phyloP scores from a whole-genome alignment of 2,113 vertebrate genomes.

The Haemorhous mexicanus region DNA sequence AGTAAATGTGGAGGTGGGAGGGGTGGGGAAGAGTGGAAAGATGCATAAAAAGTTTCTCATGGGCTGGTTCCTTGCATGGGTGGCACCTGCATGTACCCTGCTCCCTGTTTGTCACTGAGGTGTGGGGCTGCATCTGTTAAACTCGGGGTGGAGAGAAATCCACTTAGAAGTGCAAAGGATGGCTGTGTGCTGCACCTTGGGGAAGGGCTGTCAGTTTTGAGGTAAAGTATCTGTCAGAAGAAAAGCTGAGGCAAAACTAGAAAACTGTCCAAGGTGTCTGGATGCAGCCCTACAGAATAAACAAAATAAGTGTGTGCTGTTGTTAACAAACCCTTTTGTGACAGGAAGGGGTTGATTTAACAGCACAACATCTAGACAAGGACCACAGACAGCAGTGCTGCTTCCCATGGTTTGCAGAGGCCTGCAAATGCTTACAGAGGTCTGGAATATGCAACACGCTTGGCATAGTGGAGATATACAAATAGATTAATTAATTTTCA shows the following conservation, averaged over 20 bases:
- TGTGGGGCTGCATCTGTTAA: not conserved
- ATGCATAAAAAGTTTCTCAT: not conserved
- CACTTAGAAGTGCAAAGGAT: not conserved
- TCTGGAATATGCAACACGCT: not conserved
- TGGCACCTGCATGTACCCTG: not conserved
- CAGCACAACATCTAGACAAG: not conserved
- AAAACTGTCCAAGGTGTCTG: slow-evolving; percentile 21
- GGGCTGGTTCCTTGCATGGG: not conserved
- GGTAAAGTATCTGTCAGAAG: slow-evolving; percentile 11
- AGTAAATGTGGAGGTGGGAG: not conserved
- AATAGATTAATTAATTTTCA: not conserved
- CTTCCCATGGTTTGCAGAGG: not conserved
- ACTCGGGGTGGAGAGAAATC: not conserved
- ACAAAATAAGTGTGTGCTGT: not conserved
- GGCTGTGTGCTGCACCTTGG: not conserved
- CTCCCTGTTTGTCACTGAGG: not conserved
- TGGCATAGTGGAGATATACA: not conserved
- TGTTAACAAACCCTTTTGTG: not conserved
- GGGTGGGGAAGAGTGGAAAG: not conserved
- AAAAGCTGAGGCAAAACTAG: slow-evolving; percentile 32
- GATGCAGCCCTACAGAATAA: not conserved
- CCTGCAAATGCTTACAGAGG: not conserved
- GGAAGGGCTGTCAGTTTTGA: slow-evolving; percentile 16
- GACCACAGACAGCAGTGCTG: not conserved
- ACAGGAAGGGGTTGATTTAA: not conserved